Conservation (phyloP, 2,888 invertebrate species). For the Lottia gigantea region DNA sequence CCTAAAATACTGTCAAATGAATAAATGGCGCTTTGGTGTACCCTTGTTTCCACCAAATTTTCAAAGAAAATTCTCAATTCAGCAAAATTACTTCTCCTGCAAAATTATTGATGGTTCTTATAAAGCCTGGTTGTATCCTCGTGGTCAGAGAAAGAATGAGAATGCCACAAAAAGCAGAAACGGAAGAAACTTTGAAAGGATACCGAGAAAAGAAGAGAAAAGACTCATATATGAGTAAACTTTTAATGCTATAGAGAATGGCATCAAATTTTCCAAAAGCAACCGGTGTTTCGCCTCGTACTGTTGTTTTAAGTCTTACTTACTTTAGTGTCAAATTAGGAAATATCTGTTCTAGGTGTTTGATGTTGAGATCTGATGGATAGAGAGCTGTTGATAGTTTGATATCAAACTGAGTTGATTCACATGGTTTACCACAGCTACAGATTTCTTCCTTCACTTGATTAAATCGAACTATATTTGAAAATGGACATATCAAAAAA, state of each 20-base stretch:
- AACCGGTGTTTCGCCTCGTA: too few species aligned
- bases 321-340: too few species aligned
- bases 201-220: too few species aligned
- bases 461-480: background rate
- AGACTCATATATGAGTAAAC: too few species aligned
- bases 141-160: too few species aligned
- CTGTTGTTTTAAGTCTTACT: too few species aligned
- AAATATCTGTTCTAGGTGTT: background rate
- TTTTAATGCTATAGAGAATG: too few species aligned
- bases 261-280: too few species aligned
- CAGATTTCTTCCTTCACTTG: background rate
- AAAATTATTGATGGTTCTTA: too few species aligned
- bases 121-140: too few species aligned
- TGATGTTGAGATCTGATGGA: background rate
- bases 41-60: slow-evolving; percentile 17
- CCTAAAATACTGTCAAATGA: slow-evolving; percentile 24
- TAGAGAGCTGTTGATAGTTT: background rate
- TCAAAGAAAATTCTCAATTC: slow-evolving; percentile 27
- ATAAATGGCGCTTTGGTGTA: slow-evolving; percentile 24
- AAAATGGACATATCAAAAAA: background rate
- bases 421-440: background rate
- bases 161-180: too few species aligned
- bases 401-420: background rate
- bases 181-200: too few species aligned
- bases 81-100: slow-evolving; percentile 17